Evolutionary conservation across 2,797 vertebrate genomes (phyloP).

Genomic region (Myoxocephalus aenaeus): DNA sequence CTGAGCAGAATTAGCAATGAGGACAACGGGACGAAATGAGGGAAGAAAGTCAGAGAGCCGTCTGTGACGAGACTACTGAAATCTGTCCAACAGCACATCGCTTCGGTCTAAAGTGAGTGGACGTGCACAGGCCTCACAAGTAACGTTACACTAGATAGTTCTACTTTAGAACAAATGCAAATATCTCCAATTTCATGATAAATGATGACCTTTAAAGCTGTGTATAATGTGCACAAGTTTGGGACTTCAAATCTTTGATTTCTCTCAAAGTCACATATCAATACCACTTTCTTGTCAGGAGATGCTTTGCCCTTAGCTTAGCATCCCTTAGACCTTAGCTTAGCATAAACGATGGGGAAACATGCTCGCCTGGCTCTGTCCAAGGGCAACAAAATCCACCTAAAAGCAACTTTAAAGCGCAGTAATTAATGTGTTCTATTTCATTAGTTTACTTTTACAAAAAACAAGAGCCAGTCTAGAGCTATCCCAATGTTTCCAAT

Average conservation of each 20-base stretch:
- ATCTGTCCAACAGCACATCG: constrained; percentile 13
- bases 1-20: constrained; percentile 52
- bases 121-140: not conserved
- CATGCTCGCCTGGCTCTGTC: not conserved
- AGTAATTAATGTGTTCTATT: not conserved
- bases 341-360: not conserved
- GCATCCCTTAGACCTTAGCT: not conserved
- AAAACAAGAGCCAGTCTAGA: not conserved
- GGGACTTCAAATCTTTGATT: too few relatives aligned
- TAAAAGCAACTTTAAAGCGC: not conserved
- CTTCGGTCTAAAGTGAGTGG: constrained; percentile 16
- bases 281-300: too few relatives aligned
- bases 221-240: not conserved
- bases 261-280: too few relatives aligned
- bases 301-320: not conserved
- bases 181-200: not conserved
- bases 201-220: not conserved
- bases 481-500: not conserved
- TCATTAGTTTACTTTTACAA: not conserved
- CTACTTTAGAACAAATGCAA: not conserved
- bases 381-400: not conserved
- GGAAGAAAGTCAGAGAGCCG: not conserved
- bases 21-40: constrained; percentile 11
- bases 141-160: not conserved
- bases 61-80: constrained; percentile 17